Conservation (phyloP, 2,797 vertebrate genomes). For the Rhinophrynus dorsalis region DNA sequence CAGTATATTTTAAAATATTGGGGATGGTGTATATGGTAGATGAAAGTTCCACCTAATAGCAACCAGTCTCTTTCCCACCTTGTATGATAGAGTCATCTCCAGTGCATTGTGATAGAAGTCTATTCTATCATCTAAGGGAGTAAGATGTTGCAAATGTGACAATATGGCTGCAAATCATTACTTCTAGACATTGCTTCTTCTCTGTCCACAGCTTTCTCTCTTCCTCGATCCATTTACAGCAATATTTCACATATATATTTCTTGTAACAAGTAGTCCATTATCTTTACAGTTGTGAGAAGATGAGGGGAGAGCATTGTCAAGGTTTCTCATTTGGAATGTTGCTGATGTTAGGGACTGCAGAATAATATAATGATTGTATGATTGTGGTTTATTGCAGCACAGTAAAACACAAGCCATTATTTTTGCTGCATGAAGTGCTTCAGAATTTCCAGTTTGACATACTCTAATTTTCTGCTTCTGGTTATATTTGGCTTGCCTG, state of each 20-base stretch:
- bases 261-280: background rate
- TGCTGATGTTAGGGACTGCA: constrained; percentile 22
- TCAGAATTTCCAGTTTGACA: background rate
- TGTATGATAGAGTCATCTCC: no score
- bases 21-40: no score
- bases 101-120: no score
- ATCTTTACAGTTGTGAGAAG: background rate
- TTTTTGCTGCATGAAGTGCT: background rate
- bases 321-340: background rate
- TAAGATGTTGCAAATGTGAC: no score
- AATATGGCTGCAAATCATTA: no score
- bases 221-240: background rate
- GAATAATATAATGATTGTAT: constrained; percentile 21
- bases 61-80: no score
- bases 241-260: constrained; percentile 10
- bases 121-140: no score
- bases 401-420: background rate
- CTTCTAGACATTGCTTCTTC: no score
- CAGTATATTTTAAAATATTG: no score
- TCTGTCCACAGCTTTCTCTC: no score
- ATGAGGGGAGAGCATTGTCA: background rate
- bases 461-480: background rate
- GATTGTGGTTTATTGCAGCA: background rate
- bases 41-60: no score
- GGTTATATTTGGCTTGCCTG: background rate